Conservation (phyloP, 2,888 invertebrate species). For the Synanthedon andrenaeformis region DNA sequence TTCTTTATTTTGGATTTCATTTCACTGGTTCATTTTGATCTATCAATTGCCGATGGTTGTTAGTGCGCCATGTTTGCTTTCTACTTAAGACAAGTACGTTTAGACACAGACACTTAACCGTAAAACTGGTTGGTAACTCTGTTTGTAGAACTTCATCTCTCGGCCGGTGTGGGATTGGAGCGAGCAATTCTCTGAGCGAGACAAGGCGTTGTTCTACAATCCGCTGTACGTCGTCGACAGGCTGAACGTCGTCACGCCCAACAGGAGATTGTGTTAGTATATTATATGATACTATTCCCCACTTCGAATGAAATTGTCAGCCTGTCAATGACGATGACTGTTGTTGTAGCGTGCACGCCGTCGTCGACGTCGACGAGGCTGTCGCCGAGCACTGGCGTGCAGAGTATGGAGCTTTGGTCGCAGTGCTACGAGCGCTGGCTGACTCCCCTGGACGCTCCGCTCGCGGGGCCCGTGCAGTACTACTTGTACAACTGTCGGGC, state of each 20-base stretch:
- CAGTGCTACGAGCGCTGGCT: constrained; percentile 94
- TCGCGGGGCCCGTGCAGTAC: constrained; percentile 75
- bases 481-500: constrained; percentile 61
- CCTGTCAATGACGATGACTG: constrained; percentile 1
- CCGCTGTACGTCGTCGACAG: constrained; percentile 73
- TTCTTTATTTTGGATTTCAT: too few relatives aligned
- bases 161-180: constrained; percentile 93
- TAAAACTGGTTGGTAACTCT: too few relatives aligned
- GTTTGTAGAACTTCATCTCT: constrained; percentile 64
- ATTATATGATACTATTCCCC: neutral
- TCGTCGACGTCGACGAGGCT: constrained; percentile 17
- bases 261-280: constrained; percentile 42
- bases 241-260: constrained; percentile 12
- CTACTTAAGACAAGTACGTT: too few relatives aligned
- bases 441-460: constrained; percentile 81
- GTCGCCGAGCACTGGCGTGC: constrained; percentile 27
- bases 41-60: too few relatives aligned
- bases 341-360: constrained; percentile 17
- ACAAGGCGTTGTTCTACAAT: constrained; percentile 86
- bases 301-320: constrained; percentile 1
- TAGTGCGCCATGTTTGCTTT: too few relatives aligned
- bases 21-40: too few relatives aligned
- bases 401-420: constrained; percentile 80
- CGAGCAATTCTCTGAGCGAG: constrained; percentile 85
- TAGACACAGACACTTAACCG: too few relatives aligned